phyloP scores from a whole-genome alignment of 2,797 vertebrate genomes.

The Anguilla pacifica region DNA sequence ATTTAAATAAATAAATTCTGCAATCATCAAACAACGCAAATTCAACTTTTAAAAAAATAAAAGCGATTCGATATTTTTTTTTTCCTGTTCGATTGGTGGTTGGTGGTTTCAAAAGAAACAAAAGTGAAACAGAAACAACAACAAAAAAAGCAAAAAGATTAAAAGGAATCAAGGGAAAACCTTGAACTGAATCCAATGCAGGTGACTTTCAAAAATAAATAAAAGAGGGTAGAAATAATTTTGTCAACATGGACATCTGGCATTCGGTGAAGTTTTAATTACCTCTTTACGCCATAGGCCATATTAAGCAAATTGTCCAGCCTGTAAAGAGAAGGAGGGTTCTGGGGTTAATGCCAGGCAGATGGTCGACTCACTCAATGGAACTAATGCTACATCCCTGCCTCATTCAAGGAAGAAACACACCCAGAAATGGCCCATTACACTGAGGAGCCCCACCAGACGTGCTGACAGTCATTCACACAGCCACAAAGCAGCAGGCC shows the following conservation, averaged over 20 bases:
- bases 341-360: constrained; percentile 99
- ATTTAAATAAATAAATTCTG: constrained; percentile 82
- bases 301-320: constrained; percentile 99
- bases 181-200: constrained; percentile 81
- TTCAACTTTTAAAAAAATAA: constrained; percentile 87
- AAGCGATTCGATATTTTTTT: constrained; percentile 67
- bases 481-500: constrained; percentile 57
- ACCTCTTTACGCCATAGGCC: constrained; percentile 99
- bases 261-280: constrained; percentile 99
- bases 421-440: constrained; percentile 75
- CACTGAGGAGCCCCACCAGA: constrained; percentile 75
- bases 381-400: constrained; percentile 95
- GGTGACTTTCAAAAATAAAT: constrained; percentile 90
- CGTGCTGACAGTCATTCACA: constrained; percentile 59
- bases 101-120: constrained; percentile 62
- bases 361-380: constrained; percentile 99
- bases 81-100: constrained; percentile 54
- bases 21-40: constrained; percentile 80
- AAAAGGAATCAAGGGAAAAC: constrained; percentile 71
- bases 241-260: constrained; percentile 99
- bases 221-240: constrained; percentile 83
- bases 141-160: constrained; percentile 30
- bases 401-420: constrained; percentile 77
- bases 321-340: constrained; percentile 99
- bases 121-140: constrained; percentile 61